These are phyloP conservation scores for Thaumatotibia leucotreta DNA, from an alignment of 1,140 invertebrate species.

Conservation along the genomic window DNA sequence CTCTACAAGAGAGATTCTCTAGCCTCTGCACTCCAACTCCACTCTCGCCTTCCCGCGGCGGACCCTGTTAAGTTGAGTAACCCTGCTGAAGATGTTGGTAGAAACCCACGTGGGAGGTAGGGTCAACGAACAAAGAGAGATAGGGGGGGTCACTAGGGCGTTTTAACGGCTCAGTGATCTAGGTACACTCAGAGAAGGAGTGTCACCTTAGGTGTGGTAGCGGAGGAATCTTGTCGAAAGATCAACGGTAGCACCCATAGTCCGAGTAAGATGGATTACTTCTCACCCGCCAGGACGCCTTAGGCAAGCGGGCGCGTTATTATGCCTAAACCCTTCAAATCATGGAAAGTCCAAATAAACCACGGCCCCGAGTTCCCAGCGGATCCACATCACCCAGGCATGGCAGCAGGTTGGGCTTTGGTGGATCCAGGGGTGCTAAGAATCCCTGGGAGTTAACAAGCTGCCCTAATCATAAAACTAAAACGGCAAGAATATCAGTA, in stretches of 20 bases:
- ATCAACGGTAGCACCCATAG: too few species aligned
- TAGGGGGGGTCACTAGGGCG: background rate
- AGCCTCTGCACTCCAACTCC: slow-evolving; percentile 2
- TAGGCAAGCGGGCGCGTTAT: too few species aligned
- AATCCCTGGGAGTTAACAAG: slow-evolving; percentile 10
- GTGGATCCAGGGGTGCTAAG: slow-evolving; percentile 14
- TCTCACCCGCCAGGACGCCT: too few species aligned
- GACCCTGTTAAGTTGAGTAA: slow-evolving; percentile 10
- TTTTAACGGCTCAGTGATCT: background rate
- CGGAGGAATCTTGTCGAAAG: too few species aligned
- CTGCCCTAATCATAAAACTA: background rate
- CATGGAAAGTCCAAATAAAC: background rate
- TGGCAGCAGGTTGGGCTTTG: background rate
- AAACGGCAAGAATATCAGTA: background rate
- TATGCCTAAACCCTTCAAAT: too few species aligned
- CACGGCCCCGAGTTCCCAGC: slow-evolving; percentile 13
- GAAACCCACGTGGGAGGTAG: too few species aligned
- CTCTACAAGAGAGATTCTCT: background rate
- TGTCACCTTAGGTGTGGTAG: too few species aligned
- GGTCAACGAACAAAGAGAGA: slow-evolving; percentile 14
- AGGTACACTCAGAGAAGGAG: too few species aligned
- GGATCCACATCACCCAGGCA: background rate
- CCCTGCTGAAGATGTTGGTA: background rate
- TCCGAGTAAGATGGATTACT: too few species aligned
- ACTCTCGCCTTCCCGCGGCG: background rate